Percentiles rank a stretch among this genome's conserved stretches.
Evolutionary conservation across 2,888 invertebrate species (phyloP).

Genomic region (Chymomyza amoena): DNA sequence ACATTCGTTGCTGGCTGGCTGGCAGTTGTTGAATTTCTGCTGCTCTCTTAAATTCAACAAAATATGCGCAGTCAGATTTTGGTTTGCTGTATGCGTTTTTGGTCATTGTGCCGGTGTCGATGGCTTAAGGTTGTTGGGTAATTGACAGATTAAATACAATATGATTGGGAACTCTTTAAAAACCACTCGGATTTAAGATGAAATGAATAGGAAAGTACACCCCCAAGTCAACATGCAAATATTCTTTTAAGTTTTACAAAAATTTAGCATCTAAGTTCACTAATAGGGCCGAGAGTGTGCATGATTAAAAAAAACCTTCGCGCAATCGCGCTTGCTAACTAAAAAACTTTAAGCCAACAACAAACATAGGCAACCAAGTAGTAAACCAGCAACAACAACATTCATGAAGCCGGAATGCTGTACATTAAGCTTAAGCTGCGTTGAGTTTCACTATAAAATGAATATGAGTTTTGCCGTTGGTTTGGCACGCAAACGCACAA

Average conservation of each 20-base stretch:
- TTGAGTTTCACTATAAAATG: constrained; percentile 66
- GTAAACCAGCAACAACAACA: constrained; percentile 16
- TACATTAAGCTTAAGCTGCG: constrained; percentile 62
- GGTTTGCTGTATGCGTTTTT: constrained; percentile 6
- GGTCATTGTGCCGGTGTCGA: not conserved
- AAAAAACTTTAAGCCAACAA: constrained; percentile 29
- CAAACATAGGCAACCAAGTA: constrained; percentile 17
- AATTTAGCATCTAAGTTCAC: too few species aligned
- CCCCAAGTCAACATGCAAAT: too few species aligned
- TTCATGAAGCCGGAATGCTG: constrained; percentile 49
- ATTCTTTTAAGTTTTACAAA: too few species aligned
- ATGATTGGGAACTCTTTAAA: not conserved
- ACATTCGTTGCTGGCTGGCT: constrained; percentile 42
- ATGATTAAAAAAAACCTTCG: constrained; percentile 36
- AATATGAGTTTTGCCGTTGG: constrained; percentile 63
- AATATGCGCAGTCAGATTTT: constrained; percentile 66
- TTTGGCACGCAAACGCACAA: constrained; percentile 70
- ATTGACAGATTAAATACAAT: not conserved
- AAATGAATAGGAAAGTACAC: too few species aligned
- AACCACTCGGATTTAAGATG: too few species aligned
- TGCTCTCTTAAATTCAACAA: constrained; percentile 66
- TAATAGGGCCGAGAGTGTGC: not conserved
- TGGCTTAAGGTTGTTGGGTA: not conserved
- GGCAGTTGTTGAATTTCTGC: constrained; percentile 35
- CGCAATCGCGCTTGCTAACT: constrained; percentile 49